Conservation (phyloP, 2,888 invertebrate genomes). For the Bursaphelenchus okinawaensis region DNA sequence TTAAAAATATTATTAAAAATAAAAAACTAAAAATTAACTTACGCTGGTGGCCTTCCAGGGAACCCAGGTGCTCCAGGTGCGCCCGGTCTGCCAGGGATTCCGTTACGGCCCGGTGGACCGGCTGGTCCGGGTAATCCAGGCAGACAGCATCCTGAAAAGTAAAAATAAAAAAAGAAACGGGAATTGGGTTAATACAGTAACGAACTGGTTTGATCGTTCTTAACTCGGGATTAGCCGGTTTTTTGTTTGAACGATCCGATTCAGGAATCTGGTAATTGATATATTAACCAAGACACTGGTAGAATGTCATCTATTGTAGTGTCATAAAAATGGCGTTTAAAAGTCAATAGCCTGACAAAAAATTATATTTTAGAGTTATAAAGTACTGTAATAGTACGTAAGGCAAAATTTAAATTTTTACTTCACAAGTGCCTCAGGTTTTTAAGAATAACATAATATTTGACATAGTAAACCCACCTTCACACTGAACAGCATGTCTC, state of each 20-base stretch:
- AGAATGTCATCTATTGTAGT: too few species aligned
- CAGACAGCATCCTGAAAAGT: conserved; percentile 49
- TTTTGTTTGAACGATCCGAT: too few species aligned
- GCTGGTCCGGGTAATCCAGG: conserved; percentile 50
- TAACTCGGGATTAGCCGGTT: background rate
- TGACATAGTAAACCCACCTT: conserved; percentile 1
- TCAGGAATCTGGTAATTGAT: too few species aligned
- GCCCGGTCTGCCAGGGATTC: conserved; percentile 44
- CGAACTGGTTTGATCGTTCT: background rate
- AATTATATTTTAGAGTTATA: background rate
- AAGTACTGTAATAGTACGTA: too few species aligned
- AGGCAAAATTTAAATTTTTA: too few species aligned
- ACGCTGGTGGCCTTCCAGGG: conserved; percentile 56
- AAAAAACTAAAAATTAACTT: conserved; percentile 1
- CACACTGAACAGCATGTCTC: conserved; percentile 11
- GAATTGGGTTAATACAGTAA: background rate
- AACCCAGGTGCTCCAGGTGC: conserved; percentile 41
- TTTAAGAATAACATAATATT: conserved; percentile 11
- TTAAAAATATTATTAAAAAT: too few species aligned
- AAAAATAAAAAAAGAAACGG: conserved; percentile 7
- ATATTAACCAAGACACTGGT: too few species aligned
- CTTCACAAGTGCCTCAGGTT: background rate
- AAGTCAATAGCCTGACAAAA: background rate
- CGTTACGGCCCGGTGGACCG: conserved; percentile 53
- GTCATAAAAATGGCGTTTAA: too few species aligned